Base-by-base conservation (phyloP, 2,888 invertebrate species). In the Philereme vetulata region DNA sequence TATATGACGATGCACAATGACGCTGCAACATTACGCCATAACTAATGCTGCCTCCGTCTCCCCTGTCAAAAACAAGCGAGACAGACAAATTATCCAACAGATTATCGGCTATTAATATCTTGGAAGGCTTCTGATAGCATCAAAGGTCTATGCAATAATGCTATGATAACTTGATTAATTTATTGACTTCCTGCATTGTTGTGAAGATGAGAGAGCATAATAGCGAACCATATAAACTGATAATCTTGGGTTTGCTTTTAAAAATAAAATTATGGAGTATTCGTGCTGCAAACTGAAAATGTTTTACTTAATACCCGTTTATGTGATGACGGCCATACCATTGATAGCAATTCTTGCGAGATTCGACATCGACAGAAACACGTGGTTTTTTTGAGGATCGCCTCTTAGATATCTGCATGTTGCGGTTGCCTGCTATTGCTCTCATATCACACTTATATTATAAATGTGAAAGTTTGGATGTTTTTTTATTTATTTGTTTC, bases 21-120 rank as follows among this genome's bases (percentile, higher is more conserved):
- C 48, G 43, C 46, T 55, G 59, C 57, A 60, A 48, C 76, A 80
- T 72, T 70, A 56, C 50, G 46, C 51, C 36, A 44, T 49, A 56
- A 52, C 35, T 52, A 51, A 49, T 45, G 42, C 58, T 56, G 48
- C 63, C 71, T 60, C 64, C 58, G 48, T 66, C 64, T 56, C 40
- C 32, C 50, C 42, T 6, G 52, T 50, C 45, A 51, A 32, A 45
- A 59, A 53, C 58, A 48, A 54, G 38, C n/a, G 57, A 61, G 64
- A 64, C 45, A 42, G 53, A 53, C 44, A 54, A 53, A 57, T 61
- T 44, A 55, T 44, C 55, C 33, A 45, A 55, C 51, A 58, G 55
- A 58, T 58, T 58, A 58, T 57, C 48, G 45, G 58, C 52, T 52
- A 62, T 56, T 62, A 55, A 62, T 62, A 51, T 44, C 54, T 47